phyloP scores from a whole-genome alignment of 2,888 invertebrate species.

The Sisyra nigra region DNA sequence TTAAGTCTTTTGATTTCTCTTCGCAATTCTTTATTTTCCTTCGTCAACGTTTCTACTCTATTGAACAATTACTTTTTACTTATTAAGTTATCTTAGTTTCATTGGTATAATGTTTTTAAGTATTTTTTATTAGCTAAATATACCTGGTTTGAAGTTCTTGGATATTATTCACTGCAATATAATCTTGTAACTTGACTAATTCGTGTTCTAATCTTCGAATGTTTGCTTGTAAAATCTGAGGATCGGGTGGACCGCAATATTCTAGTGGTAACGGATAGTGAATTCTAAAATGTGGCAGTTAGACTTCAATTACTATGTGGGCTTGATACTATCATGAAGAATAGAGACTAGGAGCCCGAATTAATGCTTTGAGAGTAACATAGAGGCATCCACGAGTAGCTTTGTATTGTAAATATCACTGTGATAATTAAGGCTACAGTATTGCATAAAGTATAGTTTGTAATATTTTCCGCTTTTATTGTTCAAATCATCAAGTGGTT shows the following conservation, averaged over 20 bases:
- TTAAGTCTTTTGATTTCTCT: constrained; percentile 19
- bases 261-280: constrained; percentile 36
- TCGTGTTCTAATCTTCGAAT: constrained; percentile 31
- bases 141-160: neutral
- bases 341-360: too few relatives aligned
- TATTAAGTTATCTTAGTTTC: neutral
- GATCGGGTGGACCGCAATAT: constrained; percentile 35
- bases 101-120: neutral
- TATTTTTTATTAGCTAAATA: constrained; percentile 1
- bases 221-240: constrained; percentile 30
- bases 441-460: too few relatives aligned
- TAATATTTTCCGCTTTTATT: too few relatives aligned
- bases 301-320: too few relatives aligned
- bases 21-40: constrained; percentile 20
- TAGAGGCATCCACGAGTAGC: too few relatives aligned
- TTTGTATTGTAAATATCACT: too few relatives aligned
- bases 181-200: constrained; percentile 23
- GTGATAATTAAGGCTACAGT: too few relatives aligned
- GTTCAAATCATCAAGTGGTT: too few relatives aligned
- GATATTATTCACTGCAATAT: constrained; percentile 10
- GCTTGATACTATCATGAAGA: too few relatives aligned
- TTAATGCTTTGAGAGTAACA: too few relatives aligned
- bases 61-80: constrained; percentile 7
- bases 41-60: constrained; percentile 22
- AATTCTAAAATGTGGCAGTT: constrained; percentile 22